Evolutionary conservation across 37 sponge, comb jelly and placozoan species (phyloP), one percentile per base, ranked within the genome.

Genomic region (Cliona cf. orientalis): DNA sequence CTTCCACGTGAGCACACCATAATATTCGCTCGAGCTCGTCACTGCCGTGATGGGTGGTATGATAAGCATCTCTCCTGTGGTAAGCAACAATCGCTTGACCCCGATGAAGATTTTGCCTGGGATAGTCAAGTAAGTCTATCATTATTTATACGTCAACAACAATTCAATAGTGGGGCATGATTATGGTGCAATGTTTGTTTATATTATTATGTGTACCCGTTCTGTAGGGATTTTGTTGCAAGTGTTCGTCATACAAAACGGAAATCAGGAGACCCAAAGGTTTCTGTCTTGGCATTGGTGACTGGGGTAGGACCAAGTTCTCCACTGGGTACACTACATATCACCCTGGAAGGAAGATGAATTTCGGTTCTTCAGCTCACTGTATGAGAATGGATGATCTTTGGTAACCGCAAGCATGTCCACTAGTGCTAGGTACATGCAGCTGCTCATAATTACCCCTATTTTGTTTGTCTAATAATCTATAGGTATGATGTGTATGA

Each of bases 81-180:
- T 12, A 85, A 61, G 42, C 82, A 82, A 19, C 42, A 42, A 3
- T n/a, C n/a, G n/a, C n/a, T n/a, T n/a, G 74, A 81, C 43, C 71
- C 3, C 9, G 38, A 36, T 14, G 75, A 71, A 32, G 46, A 72
- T 34, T 23, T 25, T 22, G 81, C 82, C 19, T 93, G 86, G 86
- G 90, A 88, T 69, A 88, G 89, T 66, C 93, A 93, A 75, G 90
- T 90, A 29, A n/a, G n/a, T n/a, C n/a, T n/a, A n/a, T n/a, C n/a
- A n/a, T n/a, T n/a, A n/a, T n/a, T n/a, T n/a, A n/a, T n/a, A n/a
- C n/a, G n/a, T n/a, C n/a, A n/a, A n/a, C n/a, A n/a, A n/a, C n/a
- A n/a, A n/a, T n/a, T n/a, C n/a, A n/a, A n/a, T n/a, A n/a, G n/a
- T n/a, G 38, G 56, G 14, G 43, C 9, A 33, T 28, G 3, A 65